These are phyloP conservation scores for Macrosiphum euphorbiae DNA, from an alignment of 2,888 invertebrate genomes.

Conservation along the genomic window DNA sequence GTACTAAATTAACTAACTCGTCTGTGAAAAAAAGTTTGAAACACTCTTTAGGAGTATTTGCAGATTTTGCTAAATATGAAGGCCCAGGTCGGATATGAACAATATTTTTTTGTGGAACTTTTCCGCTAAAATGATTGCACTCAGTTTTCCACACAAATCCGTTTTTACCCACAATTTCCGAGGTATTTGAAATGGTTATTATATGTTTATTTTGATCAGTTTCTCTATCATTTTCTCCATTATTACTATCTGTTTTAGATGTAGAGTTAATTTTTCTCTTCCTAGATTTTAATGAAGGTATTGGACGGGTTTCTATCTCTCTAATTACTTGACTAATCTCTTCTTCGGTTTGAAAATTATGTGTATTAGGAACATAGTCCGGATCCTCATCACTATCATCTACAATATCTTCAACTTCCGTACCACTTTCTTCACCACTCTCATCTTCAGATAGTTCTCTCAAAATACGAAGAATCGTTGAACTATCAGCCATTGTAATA, in stretches of 20 bases:
- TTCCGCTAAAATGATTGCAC: background rate
- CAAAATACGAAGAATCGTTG: background rate
- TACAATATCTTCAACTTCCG: background rate
- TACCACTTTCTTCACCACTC: background rate
- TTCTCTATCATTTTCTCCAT: background rate
- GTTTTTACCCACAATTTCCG: background rate
- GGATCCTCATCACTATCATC: background rate
- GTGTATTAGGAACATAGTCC: background rate
- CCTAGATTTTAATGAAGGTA: background rate
- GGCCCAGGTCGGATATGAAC: slow-evolving; percentile 15
- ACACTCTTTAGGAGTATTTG: background rate
- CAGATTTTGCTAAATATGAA: background rate
- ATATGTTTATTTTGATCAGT: background rate
- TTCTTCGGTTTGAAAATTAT: background rate
- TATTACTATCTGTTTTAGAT: background rate
- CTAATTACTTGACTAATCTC: background rate
- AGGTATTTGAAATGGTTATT: background rate
- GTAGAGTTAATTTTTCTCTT: background rate
- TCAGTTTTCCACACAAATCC: background rate
- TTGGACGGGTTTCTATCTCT: background rate
- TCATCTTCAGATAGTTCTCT: background rate
- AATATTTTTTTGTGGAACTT: slow-evolving; percentile 34
- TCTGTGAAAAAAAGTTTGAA: background rate
- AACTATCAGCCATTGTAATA: background rate
- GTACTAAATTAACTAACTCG: background rate